phyloP scores from a whole-genome alignment of 2,113 vertebrate genomes.

The Heloderma charlesbogerti region DNA sequence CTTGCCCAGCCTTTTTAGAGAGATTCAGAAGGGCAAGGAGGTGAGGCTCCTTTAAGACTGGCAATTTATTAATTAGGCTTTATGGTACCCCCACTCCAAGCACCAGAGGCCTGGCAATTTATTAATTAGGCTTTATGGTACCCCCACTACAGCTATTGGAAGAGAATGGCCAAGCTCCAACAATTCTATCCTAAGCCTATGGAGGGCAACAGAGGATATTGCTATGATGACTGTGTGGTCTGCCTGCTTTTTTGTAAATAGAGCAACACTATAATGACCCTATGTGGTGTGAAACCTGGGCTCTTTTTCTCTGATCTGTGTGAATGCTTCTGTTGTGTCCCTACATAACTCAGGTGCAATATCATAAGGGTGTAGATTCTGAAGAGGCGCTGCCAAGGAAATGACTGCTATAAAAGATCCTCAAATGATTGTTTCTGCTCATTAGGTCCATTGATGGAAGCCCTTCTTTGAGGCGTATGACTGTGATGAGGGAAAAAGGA shows the following conservation, averaged over 20 bases:
- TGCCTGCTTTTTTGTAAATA: background rate
- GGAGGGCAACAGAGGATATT: background rate
- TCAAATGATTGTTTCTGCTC: constrained; percentile 12
- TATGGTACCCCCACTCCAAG: background rate
- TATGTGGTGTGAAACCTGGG: background rate
- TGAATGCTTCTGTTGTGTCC: background rate
- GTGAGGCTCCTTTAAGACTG: background rate
- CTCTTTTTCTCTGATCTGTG: background rate
- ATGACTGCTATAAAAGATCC: fast-evolving
- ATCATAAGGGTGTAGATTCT: fast-evolving
- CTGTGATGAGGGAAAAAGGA: constrained; percentile 85
- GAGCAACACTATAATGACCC: too few species aligned
- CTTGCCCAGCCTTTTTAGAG: background rate
- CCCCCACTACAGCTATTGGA: too few species aligned
- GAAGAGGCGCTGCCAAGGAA: background rate
- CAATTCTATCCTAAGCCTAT: background rate
- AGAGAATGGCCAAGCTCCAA: too few species aligned
- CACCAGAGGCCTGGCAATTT: background rate
- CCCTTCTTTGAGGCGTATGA: constrained; percentile 78
- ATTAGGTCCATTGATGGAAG: constrained; percentile 78
- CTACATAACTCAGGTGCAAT: background rate
- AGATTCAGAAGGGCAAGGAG: background rate
- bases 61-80: background rate
- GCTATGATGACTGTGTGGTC: background rate
- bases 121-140: background rate